Conservation (phyloP, 2,797 vertebrate genomes). For the Chelidonichthys spinosus region DNA sequence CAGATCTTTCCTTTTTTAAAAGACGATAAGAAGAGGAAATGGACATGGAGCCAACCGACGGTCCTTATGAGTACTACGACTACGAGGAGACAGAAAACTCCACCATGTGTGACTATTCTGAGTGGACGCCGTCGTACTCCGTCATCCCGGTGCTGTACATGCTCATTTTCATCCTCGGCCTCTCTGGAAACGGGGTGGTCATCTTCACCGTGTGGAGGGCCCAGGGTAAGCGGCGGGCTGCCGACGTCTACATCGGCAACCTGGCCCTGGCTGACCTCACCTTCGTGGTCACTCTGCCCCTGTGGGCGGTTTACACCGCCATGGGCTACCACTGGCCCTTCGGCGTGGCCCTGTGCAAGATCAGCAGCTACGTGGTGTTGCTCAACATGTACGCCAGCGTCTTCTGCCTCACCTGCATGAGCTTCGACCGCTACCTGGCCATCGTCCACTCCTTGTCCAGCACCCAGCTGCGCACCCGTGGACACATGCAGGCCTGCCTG, state of each 20-base stretch:
- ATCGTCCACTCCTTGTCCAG: slow-evolving; percentile 87
- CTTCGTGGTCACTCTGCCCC: slow-evolving; percentile 89
- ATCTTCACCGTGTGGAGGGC: slow-evolving; percentile 90
- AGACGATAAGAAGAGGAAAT: slow-evolving; percentile 24
- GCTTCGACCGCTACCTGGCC: slow-evolving; percentile 92
- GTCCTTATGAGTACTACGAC: slow-evolving; percentile 72
- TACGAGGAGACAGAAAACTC: slow-evolving; percentile 72
- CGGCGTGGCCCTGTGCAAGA: slow-evolving; percentile 90
- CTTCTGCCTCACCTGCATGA: slow-evolving; percentile 93
- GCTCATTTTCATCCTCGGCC: slow-evolving; percentile 91
- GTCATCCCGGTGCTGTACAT: slow-evolving; percentile 90
- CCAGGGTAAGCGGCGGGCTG: slow-evolving; percentile 83
- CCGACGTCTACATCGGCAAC: slow-evolving; percentile 91
- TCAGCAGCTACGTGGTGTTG: slow-evolving; percentile 91
- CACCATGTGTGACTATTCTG: slow-evolving; percentile 82
- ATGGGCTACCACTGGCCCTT: slow-evolving; percentile 94
- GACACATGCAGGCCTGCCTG: slow-evolving; percentile 79
- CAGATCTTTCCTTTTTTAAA: background rate
- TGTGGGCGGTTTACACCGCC: slow-evolving; percentile 94
- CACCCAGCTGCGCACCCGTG: slow-evolving; percentile 83
- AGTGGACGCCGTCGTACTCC: slow-evolving; percentile 86
- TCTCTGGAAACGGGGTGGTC: slow-evolving; percentile 91
- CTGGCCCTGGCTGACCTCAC: slow-evolving; percentile 92
- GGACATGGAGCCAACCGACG: slow-evolving; percentile 44
- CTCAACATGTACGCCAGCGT: slow-evolving; percentile 95